phyloP scores from a whole-genome alignment of 2,113 vertebrate genomes.

The Xenotilapia caudafasciata region DNA sequence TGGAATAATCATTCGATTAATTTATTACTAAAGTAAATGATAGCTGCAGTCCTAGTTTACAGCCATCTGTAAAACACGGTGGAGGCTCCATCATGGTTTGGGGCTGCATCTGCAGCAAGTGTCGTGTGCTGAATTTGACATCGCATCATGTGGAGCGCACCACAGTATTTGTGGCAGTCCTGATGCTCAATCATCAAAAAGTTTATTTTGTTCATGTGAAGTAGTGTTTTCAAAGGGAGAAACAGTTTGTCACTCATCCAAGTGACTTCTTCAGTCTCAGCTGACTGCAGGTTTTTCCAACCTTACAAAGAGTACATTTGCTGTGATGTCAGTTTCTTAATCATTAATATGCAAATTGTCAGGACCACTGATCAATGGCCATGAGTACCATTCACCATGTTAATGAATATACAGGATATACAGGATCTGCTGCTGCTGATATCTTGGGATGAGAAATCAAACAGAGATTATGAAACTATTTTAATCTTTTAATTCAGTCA shows the following conservation, averaged over 20 bases:
- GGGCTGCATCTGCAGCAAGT: neutral
- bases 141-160: accelerated
- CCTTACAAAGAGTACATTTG: neutral
- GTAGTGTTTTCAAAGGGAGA: neutral
- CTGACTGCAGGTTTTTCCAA: neutral
- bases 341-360: neutral
- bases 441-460: neutral
- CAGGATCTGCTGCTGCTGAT: neutral
- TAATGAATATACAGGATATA: neutral
- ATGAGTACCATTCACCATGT: neutral
- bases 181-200: neutral
- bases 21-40: neutral
- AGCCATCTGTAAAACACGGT: neutral
- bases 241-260: neutral
- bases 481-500: neutral
- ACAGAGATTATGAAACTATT: neutral
- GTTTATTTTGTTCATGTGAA: neutral
- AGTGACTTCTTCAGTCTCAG: neutral
- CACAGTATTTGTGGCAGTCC: neutral
- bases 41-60: neutral
- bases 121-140: neutral
- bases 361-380: neutral
- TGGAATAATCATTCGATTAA: accelerated
- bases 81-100: neutral
- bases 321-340: neutral